Conservation (phyloP, 2,797 vertebrate genomes). For the Capromys pilorides region DNA sequence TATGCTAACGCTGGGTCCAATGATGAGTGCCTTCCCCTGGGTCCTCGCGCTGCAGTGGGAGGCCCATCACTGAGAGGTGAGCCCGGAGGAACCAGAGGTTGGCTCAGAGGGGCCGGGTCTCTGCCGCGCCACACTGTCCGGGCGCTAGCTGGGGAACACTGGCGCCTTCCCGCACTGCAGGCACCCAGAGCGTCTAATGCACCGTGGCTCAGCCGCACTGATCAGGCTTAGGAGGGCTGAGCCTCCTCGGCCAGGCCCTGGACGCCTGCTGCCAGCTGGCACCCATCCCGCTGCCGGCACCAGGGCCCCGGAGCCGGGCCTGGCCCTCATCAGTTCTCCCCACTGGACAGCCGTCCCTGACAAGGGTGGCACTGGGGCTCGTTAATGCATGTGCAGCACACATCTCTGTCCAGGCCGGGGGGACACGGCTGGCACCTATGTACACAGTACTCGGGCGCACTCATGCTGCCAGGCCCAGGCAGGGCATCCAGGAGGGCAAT, state of each 20-base stretch:
- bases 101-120: fast-evolving
- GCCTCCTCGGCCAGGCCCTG: not conserved
- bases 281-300: no score
- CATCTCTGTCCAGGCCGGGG: not conserved
- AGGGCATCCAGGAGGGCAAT: not conserved
- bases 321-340: not conserved
- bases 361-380: fast-evolving
- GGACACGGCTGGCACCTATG: fast-evolving
- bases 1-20: not conserved
- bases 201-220: fast-evolving
- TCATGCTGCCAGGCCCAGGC: not conserved
- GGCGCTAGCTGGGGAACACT: not conserved
- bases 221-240: not conserved
- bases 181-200: fast-evolving
- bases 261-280: not conserved
- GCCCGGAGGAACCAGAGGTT: fast-evolving
- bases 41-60: not conserved
- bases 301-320: not conserved
- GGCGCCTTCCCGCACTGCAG: fast-evolving
- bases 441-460: fast-evolving
- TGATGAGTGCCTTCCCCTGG: not conserved
- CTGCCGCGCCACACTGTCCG: fast-evolving
- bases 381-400: fast-evolving
- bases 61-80: not conserved
- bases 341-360: not conserved